Evolutionary conservation across 1,140 invertebrate species (phyloP).

Genomic region (Trypoxylus dichotomus): DNA sequence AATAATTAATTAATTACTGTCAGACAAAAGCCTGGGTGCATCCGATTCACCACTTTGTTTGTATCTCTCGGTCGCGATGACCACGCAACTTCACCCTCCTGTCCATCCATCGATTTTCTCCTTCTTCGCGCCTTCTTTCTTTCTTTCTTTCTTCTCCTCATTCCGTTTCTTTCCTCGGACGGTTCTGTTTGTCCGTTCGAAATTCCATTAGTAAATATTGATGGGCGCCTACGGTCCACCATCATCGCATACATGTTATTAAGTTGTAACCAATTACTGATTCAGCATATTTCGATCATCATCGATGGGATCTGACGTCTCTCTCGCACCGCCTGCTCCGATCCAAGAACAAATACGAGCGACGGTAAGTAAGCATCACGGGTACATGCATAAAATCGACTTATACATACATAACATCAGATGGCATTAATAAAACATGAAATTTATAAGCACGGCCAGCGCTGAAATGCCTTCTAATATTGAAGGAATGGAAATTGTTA

Average conservation of each 20-base stretch:
- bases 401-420: neutral
- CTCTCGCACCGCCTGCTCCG: neutral
- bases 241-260: constrained; percentile 26
- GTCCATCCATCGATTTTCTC: too few relatives aligned
- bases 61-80: neutral
- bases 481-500: neutral
- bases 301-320: constrained; percentile 6
- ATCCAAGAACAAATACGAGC: neutral
- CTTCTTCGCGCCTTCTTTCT: too few relatives aligned
- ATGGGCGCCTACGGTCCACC: constrained; percentile 28
- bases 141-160: neutral
- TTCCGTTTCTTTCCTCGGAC: too few relatives aligned
- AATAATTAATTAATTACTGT: constrained; percentile 9
- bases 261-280: constrained; percentile 36
- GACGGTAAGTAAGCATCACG: neutral
- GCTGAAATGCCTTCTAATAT: constrained; percentile 6
- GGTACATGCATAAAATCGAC: constrained; percentile 29
- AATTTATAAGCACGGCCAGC: constrained; percentile 33
- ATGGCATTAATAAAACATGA: constrained; percentile 37
- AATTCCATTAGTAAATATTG: constrained; percentile 42
- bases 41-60: neutral
- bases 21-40: constrained; percentile 5
- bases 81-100: neutral
- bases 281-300: constrained; percentile 35
- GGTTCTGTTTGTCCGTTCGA: too few relatives aligned